Evolutionary conservation across 2,888 invertebrate genomes (phyloP), one percentile per base, ranked within the genome.

Genomic region (Eustalomyia histrio): DNA sequence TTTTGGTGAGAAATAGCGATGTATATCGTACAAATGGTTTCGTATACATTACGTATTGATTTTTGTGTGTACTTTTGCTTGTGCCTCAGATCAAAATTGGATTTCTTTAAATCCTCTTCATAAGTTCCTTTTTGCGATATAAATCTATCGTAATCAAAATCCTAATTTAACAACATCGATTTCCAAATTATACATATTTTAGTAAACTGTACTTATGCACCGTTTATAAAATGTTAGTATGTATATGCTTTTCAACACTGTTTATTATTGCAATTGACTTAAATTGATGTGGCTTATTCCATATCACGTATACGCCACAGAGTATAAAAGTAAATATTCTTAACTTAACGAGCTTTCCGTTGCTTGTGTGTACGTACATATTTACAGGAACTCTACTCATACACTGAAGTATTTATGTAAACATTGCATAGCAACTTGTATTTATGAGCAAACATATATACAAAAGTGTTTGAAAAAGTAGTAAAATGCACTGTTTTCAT

Each of bases 241-340:
- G n/a, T n/a, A n/a, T n/a, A 7, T 50, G 10, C 16, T 50, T 50
- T 50, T 8, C 50, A 33, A 58, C 33, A 9, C 53, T 5, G 17
- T 4, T 9, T 53, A 18, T 53, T 47, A n/a, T 43, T 47, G 9
- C 24, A 29, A 29, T 24, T 24, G 2, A 24, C 24, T 24, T 24
- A 24, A 2, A 35, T 35, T 16, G 24, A 29, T 58, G 9, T 39
- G 21, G 64, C 33, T 67, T 65, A 74, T 75, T 39, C 60, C 24
- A 21, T 39, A 74, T 14, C 58, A 74, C 58, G 74, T 74, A 74
- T 67, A 60, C 29, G 43, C 52, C 52, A 39, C 52, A 53, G 60
- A 17, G 43, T 24, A 53, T 64, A 63, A 24, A 76, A 71, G 58
- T 65, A 64, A 71, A 76, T 52, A 71, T 58, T 50, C 76, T 69